phyloP scores from a whole-genome alignment of 2,797 vertebrate genomes.

The Mormyrops attenuatus region DNA sequence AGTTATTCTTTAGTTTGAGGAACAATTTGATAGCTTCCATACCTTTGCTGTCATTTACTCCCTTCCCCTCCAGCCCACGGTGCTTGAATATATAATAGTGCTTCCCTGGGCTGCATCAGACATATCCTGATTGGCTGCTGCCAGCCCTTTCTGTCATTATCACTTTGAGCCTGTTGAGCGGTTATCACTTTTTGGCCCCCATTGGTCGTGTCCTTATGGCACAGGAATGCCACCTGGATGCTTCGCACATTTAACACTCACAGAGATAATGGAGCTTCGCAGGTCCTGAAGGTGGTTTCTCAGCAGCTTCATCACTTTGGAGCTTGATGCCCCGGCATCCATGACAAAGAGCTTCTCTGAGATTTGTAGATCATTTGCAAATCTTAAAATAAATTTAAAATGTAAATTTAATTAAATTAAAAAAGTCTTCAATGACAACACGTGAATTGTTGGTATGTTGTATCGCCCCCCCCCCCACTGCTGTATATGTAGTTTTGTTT shows the following conservation, averaged over 20 bases:
- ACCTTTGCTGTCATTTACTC: neutral
- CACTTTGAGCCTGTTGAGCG: neutral
- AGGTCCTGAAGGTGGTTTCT: slow-evolving; percentile 87
- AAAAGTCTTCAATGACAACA: neutral
- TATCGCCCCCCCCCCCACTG: neutral
- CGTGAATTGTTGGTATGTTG: neutral
- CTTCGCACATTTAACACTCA: slow-evolving; percentile 54
- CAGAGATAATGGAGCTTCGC: slow-evolving; percentile 74
- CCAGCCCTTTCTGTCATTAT: neutral
- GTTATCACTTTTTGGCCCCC: neutral
- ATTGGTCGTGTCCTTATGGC: too few relatives aligned
- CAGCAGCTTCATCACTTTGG: slow-evolving; percentile 90
- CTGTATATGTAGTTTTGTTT: neutral
- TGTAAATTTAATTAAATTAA: neutral
- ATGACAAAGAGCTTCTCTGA: slow-evolving; percentile 87
- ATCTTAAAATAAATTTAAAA: slow-evolving; percentile 56
- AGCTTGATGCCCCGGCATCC: slow-evolving; percentile 90
- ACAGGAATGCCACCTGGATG: neutral
- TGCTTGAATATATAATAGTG: neutral
- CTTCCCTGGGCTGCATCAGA: neutral
- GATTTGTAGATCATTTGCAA: slow-evolving; percentile 87
- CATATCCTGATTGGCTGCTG: neutral
- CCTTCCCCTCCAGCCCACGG: neutral
- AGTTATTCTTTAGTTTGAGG: neutral
- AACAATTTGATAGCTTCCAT: neutral